These are phyloP conservation scores for Sisyra terminalis DNA, from an alignment of 2,888 invertebrate species.

Conservation along the genomic window DNA sequence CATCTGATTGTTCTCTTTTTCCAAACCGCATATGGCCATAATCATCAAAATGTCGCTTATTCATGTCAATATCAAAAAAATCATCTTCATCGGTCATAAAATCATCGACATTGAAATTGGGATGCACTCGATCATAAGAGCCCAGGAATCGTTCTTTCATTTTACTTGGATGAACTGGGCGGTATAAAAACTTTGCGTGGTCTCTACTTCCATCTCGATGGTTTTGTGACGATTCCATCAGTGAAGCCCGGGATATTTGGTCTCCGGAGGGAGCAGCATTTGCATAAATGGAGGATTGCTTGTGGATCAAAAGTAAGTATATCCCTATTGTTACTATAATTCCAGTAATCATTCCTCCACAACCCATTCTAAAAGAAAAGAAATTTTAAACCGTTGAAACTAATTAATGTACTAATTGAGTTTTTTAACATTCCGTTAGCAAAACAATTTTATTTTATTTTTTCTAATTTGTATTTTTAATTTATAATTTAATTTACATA, in stretches of 20 bases:
- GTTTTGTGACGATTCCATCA: slow-evolving; percentile 10
- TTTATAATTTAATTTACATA: too few species aligned
- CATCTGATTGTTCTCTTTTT: slow-evolving; percentile 49
- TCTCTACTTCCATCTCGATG: slow-evolving; percentile 15
- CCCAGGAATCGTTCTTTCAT: slow-evolving; percentile 13
- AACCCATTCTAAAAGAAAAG: slow-evolving; percentile 12
- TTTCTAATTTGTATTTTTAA: too few species aligned
- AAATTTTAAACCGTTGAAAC: too few species aligned
- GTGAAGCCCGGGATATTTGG: not conserved
- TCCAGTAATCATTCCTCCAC: slow-evolving; percentile 10
- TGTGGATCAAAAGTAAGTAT: slow-evolving; percentile 12
- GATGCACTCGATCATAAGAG: slow-evolving; percentile 13
- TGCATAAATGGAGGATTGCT: slow-evolving; percentile 10
- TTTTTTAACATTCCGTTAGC: too few species aligned
- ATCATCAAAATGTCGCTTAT: slow-evolving; percentile 37
- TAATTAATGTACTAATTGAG: too few species aligned
- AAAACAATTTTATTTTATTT: too few species aligned
- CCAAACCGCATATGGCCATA: slow-evolving; percentile 44
- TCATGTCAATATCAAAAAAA: slow-evolving; percentile 28
- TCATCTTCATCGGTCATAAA: slow-evolving; percentile 21
- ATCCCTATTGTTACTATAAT: slow-evolving; percentile 11
- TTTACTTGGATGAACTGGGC: slow-evolving; percentile 9
- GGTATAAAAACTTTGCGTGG: slow-evolving; percentile 15
- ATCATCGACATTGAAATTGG: slow-evolving; percentile 18
- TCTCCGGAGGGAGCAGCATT: slow-evolving; percentile 12